Percentiles rank a stretch among this genome's conserved stretches.
Conservation (phyloP, 2,113 vertebrate genomes). For the Oreochromis niloticus region DNA sequence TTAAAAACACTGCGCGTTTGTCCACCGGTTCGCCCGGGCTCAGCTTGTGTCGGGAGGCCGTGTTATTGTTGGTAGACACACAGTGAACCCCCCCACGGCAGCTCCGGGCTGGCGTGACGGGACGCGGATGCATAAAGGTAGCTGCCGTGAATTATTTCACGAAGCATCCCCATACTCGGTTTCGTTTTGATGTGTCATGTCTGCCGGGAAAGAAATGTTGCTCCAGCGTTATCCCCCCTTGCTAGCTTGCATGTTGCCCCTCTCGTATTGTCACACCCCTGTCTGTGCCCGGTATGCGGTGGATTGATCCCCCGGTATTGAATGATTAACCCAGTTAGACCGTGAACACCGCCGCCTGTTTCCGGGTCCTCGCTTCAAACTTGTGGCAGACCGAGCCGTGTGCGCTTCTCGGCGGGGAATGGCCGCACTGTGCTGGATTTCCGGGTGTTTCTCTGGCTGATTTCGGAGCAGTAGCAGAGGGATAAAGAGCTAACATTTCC, state of each 20-base stretch:
- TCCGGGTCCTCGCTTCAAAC: constrained; percentile 35
- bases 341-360: constrained; percentile 18
- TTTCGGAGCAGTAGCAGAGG: neutral
- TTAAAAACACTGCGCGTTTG: constrained; percentile 11
- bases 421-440: constrained; percentile 53
- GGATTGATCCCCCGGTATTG: constrained; percentile 47
- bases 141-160: neutral
- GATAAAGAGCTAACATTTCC: neutral
- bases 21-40: constrained; percentile 28
- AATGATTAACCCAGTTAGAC: constrained; percentile 48
- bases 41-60: constrained; percentile 60
- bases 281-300: constrained; percentile 50
- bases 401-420: constrained; percentile 10
- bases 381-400: constrained; percentile 11
- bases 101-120: neutral
- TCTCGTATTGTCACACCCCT: constrained; percentile 61
- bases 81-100: constrained; percentile 17
- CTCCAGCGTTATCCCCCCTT: neutral
- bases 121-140: neutral
- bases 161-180: neutral
- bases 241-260: constrained; percentile 44
- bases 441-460: constrained; percentile 55
- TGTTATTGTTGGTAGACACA: constrained; percentile 69
- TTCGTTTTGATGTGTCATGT: constrained; percentile 48
- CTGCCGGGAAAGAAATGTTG: neutral